These are phyloP conservation scores for Microctenopoma stevenorrisi DNA, from an alignment of 2,797 vertebrate species.

Conservation along the genomic window DNA sequence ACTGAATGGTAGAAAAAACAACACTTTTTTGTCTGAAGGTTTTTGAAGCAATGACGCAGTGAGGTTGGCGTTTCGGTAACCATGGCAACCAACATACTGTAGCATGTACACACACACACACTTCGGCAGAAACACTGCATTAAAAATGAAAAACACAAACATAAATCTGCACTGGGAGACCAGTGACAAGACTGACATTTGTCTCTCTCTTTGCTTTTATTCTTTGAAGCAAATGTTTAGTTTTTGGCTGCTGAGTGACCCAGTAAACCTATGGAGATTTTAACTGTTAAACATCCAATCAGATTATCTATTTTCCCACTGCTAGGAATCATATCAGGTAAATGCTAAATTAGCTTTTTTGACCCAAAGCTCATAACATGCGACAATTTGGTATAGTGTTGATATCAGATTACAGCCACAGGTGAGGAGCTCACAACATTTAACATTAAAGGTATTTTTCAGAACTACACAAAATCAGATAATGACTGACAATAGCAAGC, in stretches of 20 bases:
- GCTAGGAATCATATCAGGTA: not conserved
- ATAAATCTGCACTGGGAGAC: slow-evolving; percentile 55
- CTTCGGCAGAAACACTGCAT: slow-evolving; percentile 27
- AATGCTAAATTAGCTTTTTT: not conserved
- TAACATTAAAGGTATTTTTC: not conserved
- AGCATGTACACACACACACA: slow-evolving; percentile 30
- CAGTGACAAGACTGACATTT: slow-evolving; percentile 52
- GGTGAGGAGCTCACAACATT: not conserved
- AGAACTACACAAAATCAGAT: slow-evolving; percentile 4
- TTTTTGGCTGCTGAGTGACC: slow-evolving; percentile 13
- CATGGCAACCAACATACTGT: slow-evolving; percentile 78
- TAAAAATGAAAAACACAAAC: slow-evolving; percentile 58
- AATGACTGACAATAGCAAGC: not conserved
- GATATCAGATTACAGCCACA: not conserved
- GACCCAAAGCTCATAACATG: too few species aligned
- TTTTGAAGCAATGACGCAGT: slow-evolving; percentile 80
- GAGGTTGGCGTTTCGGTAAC: slow-evolving; percentile 83
- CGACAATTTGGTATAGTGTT: too few species aligned
- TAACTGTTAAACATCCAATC: not conserved
- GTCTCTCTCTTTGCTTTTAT: slow-evolving; percentile 44
- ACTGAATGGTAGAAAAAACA: slow-evolving; percentile 57
- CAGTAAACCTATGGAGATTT: slow-evolving; percentile 17
- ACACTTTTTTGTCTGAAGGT: slow-evolving; percentile 68
- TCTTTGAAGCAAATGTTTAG: slow-evolving; percentile 47
- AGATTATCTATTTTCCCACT: not conserved